Base-by-base conservation (phyloP, 53 echinoderm and acorn worm genomes). In the Temnopleurus reevesii region DNA sequence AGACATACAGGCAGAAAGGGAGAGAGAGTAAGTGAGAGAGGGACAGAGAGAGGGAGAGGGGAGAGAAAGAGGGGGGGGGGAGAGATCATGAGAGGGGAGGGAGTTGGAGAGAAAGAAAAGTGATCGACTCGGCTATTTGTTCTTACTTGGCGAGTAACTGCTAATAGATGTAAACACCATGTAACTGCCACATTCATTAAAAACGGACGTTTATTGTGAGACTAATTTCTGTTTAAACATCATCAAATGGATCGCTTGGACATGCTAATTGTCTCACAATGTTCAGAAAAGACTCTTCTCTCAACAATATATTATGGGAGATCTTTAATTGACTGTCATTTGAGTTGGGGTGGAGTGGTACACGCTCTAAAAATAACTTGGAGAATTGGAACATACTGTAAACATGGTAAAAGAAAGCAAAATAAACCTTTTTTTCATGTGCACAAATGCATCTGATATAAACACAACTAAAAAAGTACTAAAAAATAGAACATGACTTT, bases 121-220 rank as follows among this genome's bases (percentile, higher is more conserved):
- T 29, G 49, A 76, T 23, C 18, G 45, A 76, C 24, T 41, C 44
- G 2, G 30, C 26, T 28, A 64, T 79, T 79, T 79, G 49, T 49
- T 29, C 79, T 49, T 23, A 47, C 79, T 79, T 79, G 79, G 49
- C 79, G 79, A 46, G 49, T 79, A 79, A 79, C 46, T 49, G 79
- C 79, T 79, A 79, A 79, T 79, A 79, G 79, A 27, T 79, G 79
- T 79, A 46, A 25, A 27, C 79, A 30, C 49, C 79, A 49, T 79
- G 79, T 79, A 79, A 15, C 79, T 79, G 79, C 46, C 79, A 79
- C 79, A 79, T 79, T 79, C 46, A 79, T 46, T 79, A 79, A 47
- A 77, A 8, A 23, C 12, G 46, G 51, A 23, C 24, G 45, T 25
- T 46, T 49, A 79, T 79, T 79, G 79, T 79, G 27, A 17, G 5